Percentiles rank a stretch among this genome's conserved stretches.
Evolutionary conservation across 2,888 invertebrate species (phyloP).

Genomic region (Tolmerus cingulatus): DNA sequence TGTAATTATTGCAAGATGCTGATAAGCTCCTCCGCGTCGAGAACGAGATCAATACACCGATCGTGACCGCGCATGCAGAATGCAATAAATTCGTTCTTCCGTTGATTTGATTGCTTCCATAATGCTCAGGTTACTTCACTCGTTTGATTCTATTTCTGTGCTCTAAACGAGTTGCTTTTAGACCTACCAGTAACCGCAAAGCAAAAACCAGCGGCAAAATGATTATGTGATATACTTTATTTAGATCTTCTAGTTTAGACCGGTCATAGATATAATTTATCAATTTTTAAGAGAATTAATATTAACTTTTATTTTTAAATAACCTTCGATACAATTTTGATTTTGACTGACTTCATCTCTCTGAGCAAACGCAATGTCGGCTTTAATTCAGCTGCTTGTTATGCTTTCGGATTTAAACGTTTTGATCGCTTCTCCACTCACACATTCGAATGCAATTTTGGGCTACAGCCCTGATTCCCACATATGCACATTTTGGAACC

Average conservation of each 20-base stretch:
- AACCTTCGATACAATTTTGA: no score
- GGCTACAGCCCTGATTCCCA: no score
- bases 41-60: conserved; percentile 5
- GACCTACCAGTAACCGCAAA: neutral
- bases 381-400: no score
- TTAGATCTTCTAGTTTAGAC: neutral
- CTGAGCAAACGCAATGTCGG: no score
- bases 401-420: no score
- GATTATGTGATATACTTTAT: neutral
- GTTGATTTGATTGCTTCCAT: neutral
- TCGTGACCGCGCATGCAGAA: neutral
- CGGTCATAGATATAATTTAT: no score
- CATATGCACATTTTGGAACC: no score
- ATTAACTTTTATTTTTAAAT: no score
- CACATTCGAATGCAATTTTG: no score
- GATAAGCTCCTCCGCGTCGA: neutral
- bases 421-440: no score
- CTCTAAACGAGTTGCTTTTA: neutral
- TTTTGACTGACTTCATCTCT: no score
- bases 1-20: neutral
- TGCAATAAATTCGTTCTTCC: neutral
- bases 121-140: neutral
- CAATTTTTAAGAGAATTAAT: no score
- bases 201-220: neutral
- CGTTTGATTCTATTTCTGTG: neutral